Conservation (phyloP, 2,888 invertebrate species). For the Pristionchus japonicus region DNA sequence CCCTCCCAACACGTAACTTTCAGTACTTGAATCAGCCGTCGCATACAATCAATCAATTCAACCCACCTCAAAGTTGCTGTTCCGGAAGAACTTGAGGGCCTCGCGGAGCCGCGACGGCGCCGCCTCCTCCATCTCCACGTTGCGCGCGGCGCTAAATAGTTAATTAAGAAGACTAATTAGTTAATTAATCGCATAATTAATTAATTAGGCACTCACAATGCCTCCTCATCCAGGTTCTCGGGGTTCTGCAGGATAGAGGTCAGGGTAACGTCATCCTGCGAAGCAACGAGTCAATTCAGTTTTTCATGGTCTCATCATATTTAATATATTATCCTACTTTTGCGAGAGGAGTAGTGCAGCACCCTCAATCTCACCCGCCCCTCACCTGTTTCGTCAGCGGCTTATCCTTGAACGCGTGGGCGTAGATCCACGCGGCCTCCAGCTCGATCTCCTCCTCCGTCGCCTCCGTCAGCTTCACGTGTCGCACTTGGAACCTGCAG, state of each 20-base stretch:
- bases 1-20: background rate
- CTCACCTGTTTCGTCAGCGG: conserved; percentile 46
- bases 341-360: no score
- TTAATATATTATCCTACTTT: no score
- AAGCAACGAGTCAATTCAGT: no score
- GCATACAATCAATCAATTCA: conserved; percentile 54
- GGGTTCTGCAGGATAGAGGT: background rate
- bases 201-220: background rate
- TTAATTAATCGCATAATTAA: background rate
- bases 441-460: conserved; percentile 86
- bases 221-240: background rate
- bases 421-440: conserved; percentile 97
- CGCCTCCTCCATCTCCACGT: conserved; percentile 42
- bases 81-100: conserved; percentile 94
- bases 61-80: conserved; percentile 86
- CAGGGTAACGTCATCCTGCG: conserved; percentile 14
- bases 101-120: conserved; percentile 87
- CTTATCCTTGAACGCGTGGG: conserved; percentile 84
- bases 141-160: no score
- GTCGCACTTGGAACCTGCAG: conserved; percentile 60
- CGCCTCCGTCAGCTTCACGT: conserved; percentile 68
- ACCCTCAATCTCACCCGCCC: no score
- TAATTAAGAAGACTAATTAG: no score
- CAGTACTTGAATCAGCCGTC: background rate
- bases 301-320: no score